Evolutionary conservation across 1,140 invertebrate genomes (phyloP), one percentile per base, ranked within the genome.

Genomic region (Psix sp.): DNA sequence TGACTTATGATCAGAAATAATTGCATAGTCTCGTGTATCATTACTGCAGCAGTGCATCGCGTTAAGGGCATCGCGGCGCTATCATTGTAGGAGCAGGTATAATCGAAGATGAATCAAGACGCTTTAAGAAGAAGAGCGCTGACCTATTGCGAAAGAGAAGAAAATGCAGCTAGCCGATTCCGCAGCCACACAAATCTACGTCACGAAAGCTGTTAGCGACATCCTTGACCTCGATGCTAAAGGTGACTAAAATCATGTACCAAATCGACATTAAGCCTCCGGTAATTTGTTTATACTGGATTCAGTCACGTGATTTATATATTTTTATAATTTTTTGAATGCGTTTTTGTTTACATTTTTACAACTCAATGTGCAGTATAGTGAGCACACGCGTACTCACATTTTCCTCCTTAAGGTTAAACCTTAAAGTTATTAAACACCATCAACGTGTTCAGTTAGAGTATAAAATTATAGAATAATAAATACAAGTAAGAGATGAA

Each of bases 151-250:
- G 74, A 82, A 82, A 84, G 42, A 65, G 38, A 77, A 80, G 79
- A 81, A 82, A 82, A 82, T 80, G 72, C 59, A 78, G 68, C 40
- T 46, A 49, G 59, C 46, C 42, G 65, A 75, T 70, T 70, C 73
- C 59, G 49, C 14, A 45, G 46, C 59, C 48, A 51, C 40, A 43
- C 52, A 26, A 60, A 65, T 68, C 68, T 52, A 68, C 59, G 52
- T 68, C 68, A 68, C 36, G 70, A 66, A 20, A 59, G 63, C 63
- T 62, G 74, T 73, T 72, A 66, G 70, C 29, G 35, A 63, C 77
- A 84, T 83, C 82, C 82, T 83, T 84, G 82, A 83, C 81, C 82
- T 82, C 78, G 74, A 83, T 84, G 74, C 16, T 74, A 80, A 82
- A 81, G 77, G 80, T 79, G 77, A 79, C 75, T 80, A 78, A 78